phyloP scores from a whole-genome alignment of 2,888 invertebrate genomes.

The Microplitis deprimator region DNA sequence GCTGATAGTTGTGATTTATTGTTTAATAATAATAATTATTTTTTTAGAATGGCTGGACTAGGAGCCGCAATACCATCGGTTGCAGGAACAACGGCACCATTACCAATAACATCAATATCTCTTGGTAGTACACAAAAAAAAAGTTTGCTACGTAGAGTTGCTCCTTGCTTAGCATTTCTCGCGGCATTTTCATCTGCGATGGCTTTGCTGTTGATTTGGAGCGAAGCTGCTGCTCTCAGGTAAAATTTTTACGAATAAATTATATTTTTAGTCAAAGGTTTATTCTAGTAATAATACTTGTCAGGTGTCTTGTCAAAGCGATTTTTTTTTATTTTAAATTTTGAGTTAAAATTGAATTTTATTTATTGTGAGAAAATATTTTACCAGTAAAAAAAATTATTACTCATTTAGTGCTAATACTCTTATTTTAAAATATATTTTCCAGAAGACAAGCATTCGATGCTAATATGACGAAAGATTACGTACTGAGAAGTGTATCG shows the following conservation, averaged over 20 bases:
- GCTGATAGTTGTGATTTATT: not conserved
- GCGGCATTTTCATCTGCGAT: constrained; percentile 86
- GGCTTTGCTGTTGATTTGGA: constrained; percentile 84
- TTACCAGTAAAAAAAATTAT: not conserved
- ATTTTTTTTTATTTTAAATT: not conserved
- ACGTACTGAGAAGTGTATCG: constrained; percentile 81
- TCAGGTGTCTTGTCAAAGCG: not conserved
- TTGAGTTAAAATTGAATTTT: not conserved
- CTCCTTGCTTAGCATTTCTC: constrained; percentile 82
- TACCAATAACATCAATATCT: constrained; percentile 41
- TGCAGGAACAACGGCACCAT: constrained; percentile 45
- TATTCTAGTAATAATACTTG: not conserved
- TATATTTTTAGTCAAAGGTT: not conserved
- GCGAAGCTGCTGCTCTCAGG: constrained; percentile 82
- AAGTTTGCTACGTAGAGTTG: constrained; percentile 71
- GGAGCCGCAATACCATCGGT: constrained; percentile 54
- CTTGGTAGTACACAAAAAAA: constrained; percentile 55
- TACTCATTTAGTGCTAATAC: too few relatives aligned
- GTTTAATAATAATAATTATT: not conserved
- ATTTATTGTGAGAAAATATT: not conserved
- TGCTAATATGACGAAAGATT: constrained; percentile 84
- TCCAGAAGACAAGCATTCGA: constrained; percentile 79
- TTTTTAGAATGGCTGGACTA: constrained; percentile 57
- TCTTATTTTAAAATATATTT: constrained; percentile 18
- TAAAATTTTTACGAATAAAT: constrained; percentile 66